Percentiles rank a stretch among this genome's conserved stretches.
These are phyloP conservation scores for Drosophila multiciliata DNA, from an alignment of 2,888 invertebrate species.

Conservation along the genomic window DNA sequence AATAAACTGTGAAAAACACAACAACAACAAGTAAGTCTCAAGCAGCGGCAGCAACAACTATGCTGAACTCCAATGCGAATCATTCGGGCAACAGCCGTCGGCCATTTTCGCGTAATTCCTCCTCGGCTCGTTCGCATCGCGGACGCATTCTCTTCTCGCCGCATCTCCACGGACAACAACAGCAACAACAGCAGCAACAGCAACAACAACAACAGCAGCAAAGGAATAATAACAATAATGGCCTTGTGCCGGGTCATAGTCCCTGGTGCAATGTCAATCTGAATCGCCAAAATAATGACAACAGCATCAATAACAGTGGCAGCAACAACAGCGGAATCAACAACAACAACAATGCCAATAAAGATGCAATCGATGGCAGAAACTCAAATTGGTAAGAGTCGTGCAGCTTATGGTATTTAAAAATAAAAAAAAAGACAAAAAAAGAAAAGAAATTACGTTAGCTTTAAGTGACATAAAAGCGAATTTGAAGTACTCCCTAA, in stretches of 20 bases:
- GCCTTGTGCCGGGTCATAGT: slow-evolving; percentile 69
- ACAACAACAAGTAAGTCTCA: slow-evolving; percentile 36
- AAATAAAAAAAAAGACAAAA: slow-evolving; percentile 14
- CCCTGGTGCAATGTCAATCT: slow-evolving; percentile 75
- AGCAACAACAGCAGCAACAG: slow-evolving; percentile 66
- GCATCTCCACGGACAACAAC: slow-evolving; percentile 77
- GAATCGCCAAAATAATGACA: slow-evolving; percentile 57
- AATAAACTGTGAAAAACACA: slow-evolving; percentile 28
- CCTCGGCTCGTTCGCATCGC: slow-evolving; percentile 82
- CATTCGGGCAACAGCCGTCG: slow-evolving; percentile 84
- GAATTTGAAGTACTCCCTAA: slow-evolving; percentile 69
- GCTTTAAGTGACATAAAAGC: slow-evolving; percentile 78
- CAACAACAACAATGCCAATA: slow-evolving; percentile 53
- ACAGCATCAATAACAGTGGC: slow-evolving; percentile 39
- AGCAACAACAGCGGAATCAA: slow-evolving; percentile 38
- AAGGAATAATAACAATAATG: slow-evolving; percentile 57
- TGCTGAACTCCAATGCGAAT: slow-evolving; percentile 75
- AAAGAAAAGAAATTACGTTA: slow-evolving; percentile 61
- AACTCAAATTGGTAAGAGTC: slow-evolving; percentile 84
- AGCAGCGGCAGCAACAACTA: slow-evolving; percentile 53
- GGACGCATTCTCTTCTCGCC: slow-evolving; percentile 84
- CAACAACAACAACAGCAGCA: slow-evolving; percentile 38
- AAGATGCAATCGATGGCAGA: slow-evolving; percentile 69
- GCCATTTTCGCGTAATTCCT: slow-evolving; percentile 84
- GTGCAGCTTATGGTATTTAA: slow-evolving; percentile 62